Evolutionary conservation across 2,888 invertebrate genomes (phyloP).

Genomic region (Junonia oenone): DNA sequence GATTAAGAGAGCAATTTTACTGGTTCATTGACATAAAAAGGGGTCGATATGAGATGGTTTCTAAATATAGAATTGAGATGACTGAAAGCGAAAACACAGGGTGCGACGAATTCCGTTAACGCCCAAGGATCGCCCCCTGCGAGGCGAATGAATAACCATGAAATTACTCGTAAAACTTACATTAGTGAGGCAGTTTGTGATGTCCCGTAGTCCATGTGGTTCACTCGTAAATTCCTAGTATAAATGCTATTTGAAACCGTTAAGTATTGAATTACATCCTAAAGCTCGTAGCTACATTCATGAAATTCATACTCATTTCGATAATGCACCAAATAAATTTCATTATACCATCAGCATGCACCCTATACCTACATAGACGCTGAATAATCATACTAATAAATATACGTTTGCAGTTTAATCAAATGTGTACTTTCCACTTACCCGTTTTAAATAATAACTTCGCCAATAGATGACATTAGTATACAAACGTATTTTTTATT

Average conservation of each 20-base stretch:
- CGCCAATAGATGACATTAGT: not conserved
- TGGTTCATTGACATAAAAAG: slow-evolving; percentile 29
- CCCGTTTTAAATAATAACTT: not conserved
- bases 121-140: slow-evolving; percentile 49
- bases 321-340: not conserved
- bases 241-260: slow-evolving; percentile 29
- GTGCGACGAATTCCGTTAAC: slow-evolving; percentile 36
- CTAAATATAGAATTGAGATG: slow-evolving; percentile 30
- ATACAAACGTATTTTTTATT: not conserved
- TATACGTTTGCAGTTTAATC: not conserved
- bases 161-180: slow-evolving; percentile 74
- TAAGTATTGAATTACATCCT: not conserved
- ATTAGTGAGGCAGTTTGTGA: slow-evolving; percentile 67
- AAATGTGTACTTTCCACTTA: not conserved
- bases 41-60: slow-evolving; percentile 25
- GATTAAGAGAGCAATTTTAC: slow-evolving; percentile 25
- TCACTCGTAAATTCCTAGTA: slow-evolving; percentile 50
- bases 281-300: not conserved
- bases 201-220: slow-evolving; percentile 61
- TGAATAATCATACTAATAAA: not conserved
- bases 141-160: slow-evolving; percentile 66
- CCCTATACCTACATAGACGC: not conserved
- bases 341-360: not conserved
- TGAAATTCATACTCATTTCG: not conserved
- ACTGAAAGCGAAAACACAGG: slow-evolving; percentile 33